These are phyloP conservation scores for Drosophila barbarae DNA, from an alignment of 2,888 invertebrate species.

Conservation along the genomic window DNA sequence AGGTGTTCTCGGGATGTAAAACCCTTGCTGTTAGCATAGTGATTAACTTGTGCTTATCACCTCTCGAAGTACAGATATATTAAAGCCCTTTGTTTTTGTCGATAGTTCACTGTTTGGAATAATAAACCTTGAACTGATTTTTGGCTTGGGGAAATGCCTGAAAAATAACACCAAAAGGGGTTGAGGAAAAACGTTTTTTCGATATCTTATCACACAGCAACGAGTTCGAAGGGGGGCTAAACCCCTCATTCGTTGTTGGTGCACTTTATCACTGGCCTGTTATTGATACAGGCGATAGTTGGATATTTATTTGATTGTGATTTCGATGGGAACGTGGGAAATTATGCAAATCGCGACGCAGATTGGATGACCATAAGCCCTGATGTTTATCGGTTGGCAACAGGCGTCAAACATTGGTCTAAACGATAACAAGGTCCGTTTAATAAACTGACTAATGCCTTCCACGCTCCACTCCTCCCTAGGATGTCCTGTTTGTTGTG, in stretches of 20 bases:
- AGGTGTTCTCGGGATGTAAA: background rate
- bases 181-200: slow-evolving; percentile 1
- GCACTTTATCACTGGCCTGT: slow-evolving; percentile 38
- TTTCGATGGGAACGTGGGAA: slow-evolving; percentile 64
- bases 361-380: slow-evolving; percentile 66
- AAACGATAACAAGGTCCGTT: slow-evolving; percentile 23
- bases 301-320: slow-evolving; percentile 49
- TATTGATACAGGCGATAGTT: slow-evolving; percentile 39
- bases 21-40: background rate
- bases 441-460: slow-evolving; percentile 34
- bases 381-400: slow-evolving; percentile 51
- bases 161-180: slow-evolving; percentile 4
- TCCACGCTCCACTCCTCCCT: background rate
- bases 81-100: slow-evolving; percentile 3
- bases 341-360: slow-evolving; percentile 69
- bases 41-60: background rate
- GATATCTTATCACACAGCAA: slow-evolving; percentile 31
- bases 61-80: background rate
- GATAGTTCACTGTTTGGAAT: background rate
- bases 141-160: background rate
- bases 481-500: slow-evolving; percentile 13
- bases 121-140: slow-evolving; percentile 8
- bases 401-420: background rate
- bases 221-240: slow-evolving; percentile 3
- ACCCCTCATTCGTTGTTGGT: slow-evolving; percentile 10